phyloP scores from a whole-genome alignment of 2,113 vertebrate species.

The Crotalus horridus region DNA sequence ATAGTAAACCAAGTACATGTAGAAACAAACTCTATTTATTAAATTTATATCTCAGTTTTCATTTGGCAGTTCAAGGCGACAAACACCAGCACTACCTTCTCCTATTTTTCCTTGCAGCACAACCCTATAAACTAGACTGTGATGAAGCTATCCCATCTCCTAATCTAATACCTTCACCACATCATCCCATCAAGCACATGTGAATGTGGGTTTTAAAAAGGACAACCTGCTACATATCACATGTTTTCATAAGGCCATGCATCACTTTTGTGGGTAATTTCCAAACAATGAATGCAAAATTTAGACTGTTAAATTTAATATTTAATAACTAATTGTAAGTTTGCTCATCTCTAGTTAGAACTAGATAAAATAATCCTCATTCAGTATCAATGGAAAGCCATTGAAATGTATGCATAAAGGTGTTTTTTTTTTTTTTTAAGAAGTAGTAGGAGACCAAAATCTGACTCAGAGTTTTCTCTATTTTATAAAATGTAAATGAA shows the following conservation, averaged over 20 bases:
- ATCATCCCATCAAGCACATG: background rate
- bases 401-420: background rate
- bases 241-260: background rate
- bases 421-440: background rate
- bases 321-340: background rate
- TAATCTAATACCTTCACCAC: background rate
- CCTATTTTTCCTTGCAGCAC: background rate
- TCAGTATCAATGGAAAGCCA: background rate
- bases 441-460: background rate
- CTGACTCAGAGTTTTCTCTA: background rate
- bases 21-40: background rate
- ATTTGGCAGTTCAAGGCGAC: background rate
- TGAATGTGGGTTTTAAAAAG: background rate
- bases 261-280: background rate
- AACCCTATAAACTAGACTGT: background rate
- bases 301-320: background rate
- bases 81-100: background rate
- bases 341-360: background rate
- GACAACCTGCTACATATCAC: background rate
- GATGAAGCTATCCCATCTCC: background rate
- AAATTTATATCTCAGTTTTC: background rate
- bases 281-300: background rate
- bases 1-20: background rate
- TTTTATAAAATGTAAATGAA: constrained; percentile 6
- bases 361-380: background rate